These are phyloP conservation scores for Sinodicranocentrus sp. DNA, from an alignment of 2,888 invertebrate species.

Conservation along the genomic window DNA sequence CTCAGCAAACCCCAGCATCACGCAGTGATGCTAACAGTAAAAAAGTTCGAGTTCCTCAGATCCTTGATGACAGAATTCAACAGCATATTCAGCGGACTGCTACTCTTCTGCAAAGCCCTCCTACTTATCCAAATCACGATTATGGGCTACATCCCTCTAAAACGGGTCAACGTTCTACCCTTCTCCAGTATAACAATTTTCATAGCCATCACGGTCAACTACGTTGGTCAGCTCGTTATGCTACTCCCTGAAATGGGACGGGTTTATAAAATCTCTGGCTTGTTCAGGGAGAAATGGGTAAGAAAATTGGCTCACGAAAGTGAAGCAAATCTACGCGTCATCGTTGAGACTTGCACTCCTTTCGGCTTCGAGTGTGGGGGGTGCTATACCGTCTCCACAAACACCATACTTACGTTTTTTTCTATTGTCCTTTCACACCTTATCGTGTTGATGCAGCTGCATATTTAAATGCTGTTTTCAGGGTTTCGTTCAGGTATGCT, in stretches of 20 bases:
- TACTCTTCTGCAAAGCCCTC: slow-evolving; percentile 24
- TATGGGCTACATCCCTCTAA: slow-evolving; percentile 28
- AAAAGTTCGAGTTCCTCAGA: slow-evolving; percentile 25
- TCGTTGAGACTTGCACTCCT: slow-evolving; percentile 22
- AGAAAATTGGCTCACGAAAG: not conserved
- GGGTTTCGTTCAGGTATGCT: too few relatives aligned
- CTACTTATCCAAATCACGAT: slow-evolving; percentile 17
- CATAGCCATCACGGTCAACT: not conserved
- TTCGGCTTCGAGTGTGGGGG: slow-evolving; percentile 36
- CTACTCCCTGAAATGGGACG: slow-evolving; percentile 9
- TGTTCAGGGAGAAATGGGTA: not conserved
- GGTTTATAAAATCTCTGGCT: not conserved
- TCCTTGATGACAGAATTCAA: slow-evolving; percentile 20
- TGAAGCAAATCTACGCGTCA: not conserved
- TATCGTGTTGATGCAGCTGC: slow-evolving; percentile 28
- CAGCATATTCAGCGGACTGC: slow-evolving; percentile 14
- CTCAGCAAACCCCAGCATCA: not conserved
- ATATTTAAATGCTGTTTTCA: slow-evolving; percentile 33
- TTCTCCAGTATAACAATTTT: slow-evolving; percentile 14
- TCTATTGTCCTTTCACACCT: slow-evolving; percentile 32
- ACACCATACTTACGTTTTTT: slow-evolving; percentile 23
- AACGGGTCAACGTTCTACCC: not conserved
- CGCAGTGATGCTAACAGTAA: not conserved
- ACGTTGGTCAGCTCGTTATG: not conserved
- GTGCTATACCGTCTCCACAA: not conserved